Percentiles rank a stretch among this genome's conserved stretches.
Conservation (phyloP, 35 echinoderm and acorn worm species). For the Amphiura filiformis region DNA sequence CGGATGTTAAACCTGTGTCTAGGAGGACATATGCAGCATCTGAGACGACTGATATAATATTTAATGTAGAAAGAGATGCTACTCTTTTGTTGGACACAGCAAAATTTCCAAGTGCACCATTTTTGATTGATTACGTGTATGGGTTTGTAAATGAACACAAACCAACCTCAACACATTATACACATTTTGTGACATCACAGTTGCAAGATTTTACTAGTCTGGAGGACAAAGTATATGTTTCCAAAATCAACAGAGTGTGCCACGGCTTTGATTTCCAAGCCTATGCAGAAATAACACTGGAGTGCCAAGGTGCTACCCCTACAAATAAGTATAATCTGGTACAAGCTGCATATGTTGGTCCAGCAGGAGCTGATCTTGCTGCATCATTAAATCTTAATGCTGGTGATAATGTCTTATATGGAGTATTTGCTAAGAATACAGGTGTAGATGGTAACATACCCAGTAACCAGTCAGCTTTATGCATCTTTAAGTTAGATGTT, state of each 20-base stretch:
- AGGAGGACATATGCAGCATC: neutral
- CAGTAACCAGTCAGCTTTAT: conserved; percentile 4
- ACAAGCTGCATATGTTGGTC: conserved; percentile 27
- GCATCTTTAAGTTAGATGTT: neutral
- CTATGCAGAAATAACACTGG: neutral
- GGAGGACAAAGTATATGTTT: neutral
- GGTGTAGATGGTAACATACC: neutral
- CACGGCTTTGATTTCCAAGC: neutral
- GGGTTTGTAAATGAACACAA: neutral
- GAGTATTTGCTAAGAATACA: conserved; percentile 16
- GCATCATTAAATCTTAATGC: neutral
- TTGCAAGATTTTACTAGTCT: neutral
- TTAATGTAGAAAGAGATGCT: neutral
- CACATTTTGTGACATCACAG: neutral
- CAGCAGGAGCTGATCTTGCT: conserved; percentile 13
- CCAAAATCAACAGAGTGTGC: conserved; percentile 22
- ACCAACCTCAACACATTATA: neutral
- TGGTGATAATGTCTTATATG: conserved; percentile 16
- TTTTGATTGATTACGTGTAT: neutral
- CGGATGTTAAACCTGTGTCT: neutral
- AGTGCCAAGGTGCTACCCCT: neutral
- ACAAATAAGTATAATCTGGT: neutral
- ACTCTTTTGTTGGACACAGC: neutral
- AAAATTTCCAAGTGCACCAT: neutral
- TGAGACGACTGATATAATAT: neutral